phyloP scores from a whole-genome alignment of 2,888 invertebrate species.

The Cheilosia variabilis region DNA sequence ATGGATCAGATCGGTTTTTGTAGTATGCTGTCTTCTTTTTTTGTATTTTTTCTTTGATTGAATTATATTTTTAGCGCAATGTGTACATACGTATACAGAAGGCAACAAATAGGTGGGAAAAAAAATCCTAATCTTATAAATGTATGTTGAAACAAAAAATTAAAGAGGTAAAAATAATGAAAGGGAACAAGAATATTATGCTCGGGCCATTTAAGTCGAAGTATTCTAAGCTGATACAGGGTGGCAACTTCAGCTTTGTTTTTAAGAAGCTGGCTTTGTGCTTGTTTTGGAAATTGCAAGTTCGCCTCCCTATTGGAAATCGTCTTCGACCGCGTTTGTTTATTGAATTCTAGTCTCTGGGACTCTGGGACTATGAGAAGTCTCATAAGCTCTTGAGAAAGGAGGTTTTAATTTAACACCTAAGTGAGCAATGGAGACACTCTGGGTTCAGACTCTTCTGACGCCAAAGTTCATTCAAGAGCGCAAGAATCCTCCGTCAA shows the following conservation, averaged over 20 bases:
- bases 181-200: constrained; percentile 17
- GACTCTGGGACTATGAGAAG: no score
- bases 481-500: no score
- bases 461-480: no score
- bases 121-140: constrained; percentile 26
- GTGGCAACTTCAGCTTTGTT: background rate
- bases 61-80: constrained; percentile 74
- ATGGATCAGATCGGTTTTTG: constrained; percentile 37
- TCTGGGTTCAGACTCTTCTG: no score
- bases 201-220: background rate
- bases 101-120: constrained; percentile 15
- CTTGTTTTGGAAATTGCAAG: background rate
- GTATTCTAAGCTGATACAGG: constrained; percentile 9
- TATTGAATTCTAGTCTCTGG: no score
- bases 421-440: no score
- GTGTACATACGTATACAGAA: constrained; percentile 19
- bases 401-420: no score
- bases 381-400: no score
- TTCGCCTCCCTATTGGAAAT: background rate
- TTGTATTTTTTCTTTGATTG: constrained; percentile 63
- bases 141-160: constrained; percentile 35
- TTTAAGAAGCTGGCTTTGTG: no score
- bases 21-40: constrained; percentile 28
- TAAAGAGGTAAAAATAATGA: constrained; percentile 27
- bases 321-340: no score